phyloP scores from a whole-genome alignment of 1,140 invertebrate species.

The Monochamus saltuarius region DNA sequence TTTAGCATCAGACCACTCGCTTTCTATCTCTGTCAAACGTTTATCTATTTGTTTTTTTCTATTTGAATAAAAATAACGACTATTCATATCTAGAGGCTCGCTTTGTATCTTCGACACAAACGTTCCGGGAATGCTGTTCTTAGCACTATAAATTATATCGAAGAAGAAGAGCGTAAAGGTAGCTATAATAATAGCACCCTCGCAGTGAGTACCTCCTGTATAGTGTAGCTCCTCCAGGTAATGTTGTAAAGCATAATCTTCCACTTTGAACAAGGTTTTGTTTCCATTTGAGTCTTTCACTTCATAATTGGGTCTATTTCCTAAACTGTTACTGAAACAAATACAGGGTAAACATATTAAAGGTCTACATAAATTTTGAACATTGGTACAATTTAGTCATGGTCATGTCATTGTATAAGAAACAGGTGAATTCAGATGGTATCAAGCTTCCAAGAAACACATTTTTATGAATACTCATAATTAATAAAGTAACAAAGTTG shows the following conservation, averaged over 20 bases:
- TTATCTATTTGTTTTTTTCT: slow-evolving; percentile 38
- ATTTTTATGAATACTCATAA: neutral
- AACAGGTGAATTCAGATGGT: neutral
- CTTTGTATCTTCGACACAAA: slow-evolving; percentile 41
- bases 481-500: neutral
- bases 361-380: too few relatives aligned
- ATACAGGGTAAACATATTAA: too few relatives aligned
- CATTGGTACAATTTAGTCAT: too few relatives aligned
- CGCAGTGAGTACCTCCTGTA: slow-evolving; percentile 39
- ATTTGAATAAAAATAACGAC: slow-evolving; percentile 41
- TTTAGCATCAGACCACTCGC: slow-evolving; percentile 28
- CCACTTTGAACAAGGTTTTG: slow-evolving; percentile 28
- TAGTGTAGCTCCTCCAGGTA: slow-evolving; percentile 33
- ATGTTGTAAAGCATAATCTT: slow-evolving; percentile 35
- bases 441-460: neutral
- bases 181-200: slow-evolving; percentile 32
- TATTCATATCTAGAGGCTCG: slow-evolving; percentile 41
- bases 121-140: slow-evolving; percentile 28
- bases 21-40: slow-evolving; percentile 35
- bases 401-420: neutral
- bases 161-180: slow-evolving; percentile 43
- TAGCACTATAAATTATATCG: slow-evolving; percentile 43
- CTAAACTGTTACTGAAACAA: slow-evolving; percentile 21
- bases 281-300: slow-evolving; percentile 21
- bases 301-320: slow-evolving; percentile 31